Evolutionary conservation across 2,888 invertebrate species (phyloP).

Genomic region (Pyrrhosoma nymphula): DNA sequence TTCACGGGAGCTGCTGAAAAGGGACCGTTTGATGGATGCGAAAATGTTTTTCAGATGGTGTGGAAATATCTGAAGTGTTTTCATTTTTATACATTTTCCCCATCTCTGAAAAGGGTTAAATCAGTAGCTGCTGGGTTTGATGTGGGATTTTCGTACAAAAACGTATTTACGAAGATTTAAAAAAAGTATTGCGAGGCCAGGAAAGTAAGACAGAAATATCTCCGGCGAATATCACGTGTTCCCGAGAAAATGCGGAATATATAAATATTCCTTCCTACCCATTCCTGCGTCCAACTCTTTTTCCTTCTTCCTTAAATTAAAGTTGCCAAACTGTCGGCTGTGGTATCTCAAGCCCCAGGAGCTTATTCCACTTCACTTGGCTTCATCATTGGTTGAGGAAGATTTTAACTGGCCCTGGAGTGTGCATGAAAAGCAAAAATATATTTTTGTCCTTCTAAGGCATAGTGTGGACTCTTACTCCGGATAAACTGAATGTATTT

Average conservation of each 20-base stretch:
- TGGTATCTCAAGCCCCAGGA: background rate
- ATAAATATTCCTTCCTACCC: background rate
- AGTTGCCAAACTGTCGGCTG: background rate
- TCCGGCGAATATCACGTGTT: no score
- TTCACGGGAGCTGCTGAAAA: background rate
- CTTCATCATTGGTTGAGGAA: background rate
- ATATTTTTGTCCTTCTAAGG: background rate
- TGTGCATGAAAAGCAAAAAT: background rate
- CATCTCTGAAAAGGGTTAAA: background rate
- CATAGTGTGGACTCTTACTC: background rate
- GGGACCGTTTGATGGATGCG: background rate
- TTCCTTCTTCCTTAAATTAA: background rate
- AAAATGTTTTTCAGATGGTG: background rate
- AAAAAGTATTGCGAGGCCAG: background rate
- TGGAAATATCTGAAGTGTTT: background rate
- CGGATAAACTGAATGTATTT: background rate
- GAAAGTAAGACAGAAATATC: background rate
- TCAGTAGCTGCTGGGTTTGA: background rate
- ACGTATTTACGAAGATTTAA: background rate
- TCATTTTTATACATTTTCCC: background rate
- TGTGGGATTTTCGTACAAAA: background rate
- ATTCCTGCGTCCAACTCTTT: background rate
- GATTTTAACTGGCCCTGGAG: background rate
- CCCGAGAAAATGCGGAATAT: no score
- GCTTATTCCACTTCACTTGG: background rate